Conservation (phyloP, 2,888 invertebrate genomes). For the Prionchulus punctatus region DNA sequence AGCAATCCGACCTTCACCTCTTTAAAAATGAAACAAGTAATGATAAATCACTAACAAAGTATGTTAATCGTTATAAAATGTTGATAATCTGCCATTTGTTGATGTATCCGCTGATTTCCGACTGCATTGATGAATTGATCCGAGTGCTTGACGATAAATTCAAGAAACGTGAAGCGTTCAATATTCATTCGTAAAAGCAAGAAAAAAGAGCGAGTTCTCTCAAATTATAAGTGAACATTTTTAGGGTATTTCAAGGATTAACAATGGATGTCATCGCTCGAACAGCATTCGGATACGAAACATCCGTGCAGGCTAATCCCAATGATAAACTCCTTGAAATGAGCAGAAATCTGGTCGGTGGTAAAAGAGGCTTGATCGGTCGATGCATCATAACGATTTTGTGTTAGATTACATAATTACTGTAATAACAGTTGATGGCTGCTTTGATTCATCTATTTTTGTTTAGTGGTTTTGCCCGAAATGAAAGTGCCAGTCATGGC, state of each 20-base stretch:
- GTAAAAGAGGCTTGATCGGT: neutral
- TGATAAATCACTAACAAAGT: neutral
- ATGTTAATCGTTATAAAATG: constrained; percentile 5
- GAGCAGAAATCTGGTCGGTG: neutral
- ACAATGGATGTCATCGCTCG: constrained; percentile 8
- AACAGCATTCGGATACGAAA: constrained; percentile 2
- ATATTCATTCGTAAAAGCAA: constrained; percentile 29
- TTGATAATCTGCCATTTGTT: too few relatives aligned
- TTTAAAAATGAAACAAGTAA: constrained; percentile 37
- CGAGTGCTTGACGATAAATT: constrained; percentile 25
- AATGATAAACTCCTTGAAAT: neutral
- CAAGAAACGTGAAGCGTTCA: constrained; percentile 23
- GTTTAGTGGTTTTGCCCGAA: too few relatives aligned
- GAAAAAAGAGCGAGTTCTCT: neutral
- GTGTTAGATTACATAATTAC: too few relatives aligned
- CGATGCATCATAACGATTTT: too few relatives aligned
- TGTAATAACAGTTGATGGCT: too few relatives aligned
- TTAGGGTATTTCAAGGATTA: constrained; percentile 5
- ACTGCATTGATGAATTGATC: constrained; percentile 30
- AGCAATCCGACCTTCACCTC: constrained; percentile 40
- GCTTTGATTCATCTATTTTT: too few relatives aligned
- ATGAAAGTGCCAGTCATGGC: too few relatives aligned
- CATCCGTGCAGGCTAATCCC: neutral
- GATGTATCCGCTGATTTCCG: constrained; percentile 35
- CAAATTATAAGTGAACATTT: neutral